Conservation (phyloP, 1,140 invertebrate genomes). For the Drepana arcuata region DNA sequence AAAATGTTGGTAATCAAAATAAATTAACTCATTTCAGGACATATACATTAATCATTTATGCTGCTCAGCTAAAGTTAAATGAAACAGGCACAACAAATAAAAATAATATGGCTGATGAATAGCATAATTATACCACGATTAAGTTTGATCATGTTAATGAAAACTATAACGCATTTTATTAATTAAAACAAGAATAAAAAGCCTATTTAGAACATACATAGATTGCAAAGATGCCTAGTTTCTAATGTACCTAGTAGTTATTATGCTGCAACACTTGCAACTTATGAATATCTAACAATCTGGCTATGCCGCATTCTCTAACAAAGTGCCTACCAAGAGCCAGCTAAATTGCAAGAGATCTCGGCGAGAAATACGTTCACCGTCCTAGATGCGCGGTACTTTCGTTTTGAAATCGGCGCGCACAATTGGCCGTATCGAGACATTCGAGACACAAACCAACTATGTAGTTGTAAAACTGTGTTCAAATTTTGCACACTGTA, state of each 20-base stretch:
- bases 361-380: conserved; percentile 64
- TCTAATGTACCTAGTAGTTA: conserved; percentile 19
- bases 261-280: conserved; percentile 36
- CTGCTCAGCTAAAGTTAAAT: no score
- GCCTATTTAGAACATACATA: conserved; percentile 29
- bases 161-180: no score
- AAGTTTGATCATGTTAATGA: no score
- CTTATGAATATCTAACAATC: conserved; percentile 44
- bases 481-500: no score
- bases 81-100: no score
- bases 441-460: conserved; percentile 46
- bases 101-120: no score
- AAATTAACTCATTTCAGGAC: no score
- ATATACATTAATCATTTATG: no score
- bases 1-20: no score
- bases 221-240: conserved; percentile 30
- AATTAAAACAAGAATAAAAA: conserved; percentile 11
- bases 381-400: conserved; percentile 68
- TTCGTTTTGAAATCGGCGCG: conserved; percentile 70
- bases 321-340: conserved; percentile 21
- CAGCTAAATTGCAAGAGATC: conserved; percentile 58
- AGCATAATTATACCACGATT: no score
- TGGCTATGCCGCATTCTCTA: conserved; percentile 34
- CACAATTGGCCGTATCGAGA: conserved; percentile 67
- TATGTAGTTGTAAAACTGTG: no score